Percentiles rank a stretch among this genome's conserved stretches.
Conservation (phyloP, 2,888 invertebrate species). For the Gasteruption jaculator region DNA sequence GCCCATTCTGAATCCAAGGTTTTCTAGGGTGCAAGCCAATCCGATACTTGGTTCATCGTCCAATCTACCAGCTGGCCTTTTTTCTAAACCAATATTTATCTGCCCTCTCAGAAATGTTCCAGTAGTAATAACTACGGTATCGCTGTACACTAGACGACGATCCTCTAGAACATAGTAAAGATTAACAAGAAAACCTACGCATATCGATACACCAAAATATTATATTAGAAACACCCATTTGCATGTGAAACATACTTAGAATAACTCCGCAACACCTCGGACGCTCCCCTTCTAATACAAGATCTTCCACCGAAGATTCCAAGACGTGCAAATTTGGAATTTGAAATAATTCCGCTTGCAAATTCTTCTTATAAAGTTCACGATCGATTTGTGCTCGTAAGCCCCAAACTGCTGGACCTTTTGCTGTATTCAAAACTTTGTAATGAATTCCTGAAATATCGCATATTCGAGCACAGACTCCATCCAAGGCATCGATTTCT, state of each 20-base stretch:
- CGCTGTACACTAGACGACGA: slow-evolving; percentile 59
- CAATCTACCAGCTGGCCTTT: slow-evolving; percentile 74
- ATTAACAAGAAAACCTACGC: slow-evolving; percentile 11
- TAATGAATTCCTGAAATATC: slow-evolving; percentile 78
- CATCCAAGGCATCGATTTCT: slow-evolving; percentile 86
- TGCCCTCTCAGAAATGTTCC: slow-evolving; percentile 84
- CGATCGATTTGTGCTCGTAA: slow-evolving; percentile 85
- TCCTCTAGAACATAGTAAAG: slow-evolving; percentile 50
- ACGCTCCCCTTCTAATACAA: slow-evolving; percentile 56
- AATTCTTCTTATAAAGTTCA: slow-evolving; percentile 67
- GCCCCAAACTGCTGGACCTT: slow-evolving; percentile 89
- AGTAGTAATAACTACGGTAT: slow-evolving; percentile 76
- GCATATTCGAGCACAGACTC: slow-evolving; percentile 76
- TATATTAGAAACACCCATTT: slow-evolving; percentile 3
- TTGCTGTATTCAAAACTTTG: slow-evolving; percentile 72
- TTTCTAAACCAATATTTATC: slow-evolving; percentile 76
- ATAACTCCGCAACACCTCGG: slow-evolving; percentile 55
- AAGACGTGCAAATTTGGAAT: slow-evolving; percentile 64
- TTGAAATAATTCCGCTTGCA: slow-evolving; percentile 67
- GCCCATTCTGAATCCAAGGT: slow-evolving; percentile 69
- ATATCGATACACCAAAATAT: slow-evolving; percentile 30
- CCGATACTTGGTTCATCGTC: slow-evolving; percentile 75
- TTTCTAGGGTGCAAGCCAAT: slow-evolving; percentile 68
- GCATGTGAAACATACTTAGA: slow-evolving; percentile 50
- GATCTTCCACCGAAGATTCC: slow-evolving; percentile 75